Evolutionary conservation across 2,888 invertebrate genomes (phyloP).

Genomic region (Cryptocephalus primarius): DNA sequence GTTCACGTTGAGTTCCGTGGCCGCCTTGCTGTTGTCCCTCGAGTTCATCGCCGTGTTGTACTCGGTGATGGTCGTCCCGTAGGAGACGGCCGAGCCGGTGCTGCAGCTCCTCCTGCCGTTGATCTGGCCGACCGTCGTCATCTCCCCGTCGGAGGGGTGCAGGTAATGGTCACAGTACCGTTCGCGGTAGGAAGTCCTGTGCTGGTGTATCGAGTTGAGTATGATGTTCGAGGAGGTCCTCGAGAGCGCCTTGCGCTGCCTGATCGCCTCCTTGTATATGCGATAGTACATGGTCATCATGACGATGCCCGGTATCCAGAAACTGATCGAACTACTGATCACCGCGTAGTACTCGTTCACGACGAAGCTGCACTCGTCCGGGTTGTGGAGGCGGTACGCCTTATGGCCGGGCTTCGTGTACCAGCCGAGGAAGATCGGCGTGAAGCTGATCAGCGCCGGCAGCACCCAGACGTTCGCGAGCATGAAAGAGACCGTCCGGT

Average conservation of each 20-base stretch:
- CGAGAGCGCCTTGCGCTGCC: slow-evolving; percentile 72
- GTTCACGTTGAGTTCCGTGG: slow-evolving; percentile 59
- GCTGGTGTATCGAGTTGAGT: slow-evolving; percentile 73
- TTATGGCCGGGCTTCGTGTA: slow-evolving; percentile 56
- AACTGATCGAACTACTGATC: slow-evolving; percentile 81
- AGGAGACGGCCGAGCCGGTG: slow-evolving; percentile 41
- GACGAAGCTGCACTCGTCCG: slow-evolving; percentile 71
- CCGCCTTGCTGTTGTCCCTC: slow-evolving; percentile 48
- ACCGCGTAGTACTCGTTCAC: slow-evolving; percentile 81
- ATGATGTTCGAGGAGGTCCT: slow-evolving; percentile 80
- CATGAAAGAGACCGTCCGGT: slow-evolving; percentile 69
- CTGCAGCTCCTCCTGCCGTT: slow-evolving; percentile 51
- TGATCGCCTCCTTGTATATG: slow-evolving; percentile 72
- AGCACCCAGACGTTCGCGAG: slow-evolving; percentile 84
- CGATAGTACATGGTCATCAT: slow-evolving; percentile 88
- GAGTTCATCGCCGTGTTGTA: slow-evolving; percentile 32
- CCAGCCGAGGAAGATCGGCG: slow-evolving; percentile 87
- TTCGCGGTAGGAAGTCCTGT: slow-evolving; percentile 55
- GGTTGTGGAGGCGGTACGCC: slow-evolving; percentile 47
- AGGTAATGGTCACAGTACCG: slow-evolving; percentile 41
- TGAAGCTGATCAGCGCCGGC: slow-evolving; percentile 84
- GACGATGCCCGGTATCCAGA: slow-evolving; percentile 86
- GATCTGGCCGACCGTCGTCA: slow-evolving; percentile 40
- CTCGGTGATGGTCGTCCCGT: slow-evolving; percentile 40
- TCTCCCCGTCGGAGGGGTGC: slow-evolving; percentile 49